Evolutionary conservation across 2,797 vertebrate genomes (phyloP), one percentile per base, ranked within the genome.

Genomic region (Microctenopoma lineatum): DNA sequence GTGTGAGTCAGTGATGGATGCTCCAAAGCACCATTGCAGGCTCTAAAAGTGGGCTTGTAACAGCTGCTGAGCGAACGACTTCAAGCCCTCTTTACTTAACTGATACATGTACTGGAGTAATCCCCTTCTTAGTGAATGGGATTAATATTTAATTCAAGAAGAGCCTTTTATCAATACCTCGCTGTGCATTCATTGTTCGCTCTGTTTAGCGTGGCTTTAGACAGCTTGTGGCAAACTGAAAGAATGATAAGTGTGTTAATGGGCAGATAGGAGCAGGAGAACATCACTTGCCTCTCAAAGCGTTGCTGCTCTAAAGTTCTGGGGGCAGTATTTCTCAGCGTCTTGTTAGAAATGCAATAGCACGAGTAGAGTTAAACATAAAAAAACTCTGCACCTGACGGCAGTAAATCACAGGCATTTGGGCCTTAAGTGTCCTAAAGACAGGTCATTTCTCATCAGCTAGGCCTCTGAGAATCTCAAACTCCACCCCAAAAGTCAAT

Each of bases 111-210:
- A 73, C 60, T 56, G 58, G 78, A 85, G 68, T 90, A 89, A 90
- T 87, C 81, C 80, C 66, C 75, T 72, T 86, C 62, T 88, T 75
- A 83, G 81, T n/a, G 5, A 86, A 80, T 44, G 57, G 87, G 87
- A 89, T 90, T 88, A 83, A 84, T 80, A 76, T 84, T 88, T 82
- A 87, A 89, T 87, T 87, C 78, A 80, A 81, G 66, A 70, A 61
- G 69, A 90, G 84, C 75, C 77, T 83, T 85, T 89, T 79, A 84
- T 89, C 81, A 56, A 79, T 84, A 79, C 69, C 54, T 73, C 41
- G 0, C 70, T 11, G 10, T 67, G 76, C 27, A 14, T 52, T 75
- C 73, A 52, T 73, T 69, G 76, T 79, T 70, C 29, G 1, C 56
- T 47, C 48, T 59, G 75, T 75, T 74, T 64, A 56, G 73, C 69